A percentile compares a stretch with the other conserved stretches of the same genome.
Conservation (phyloP, 2,888 invertebrate species). For the Arrhopalites spinosus region DNA sequence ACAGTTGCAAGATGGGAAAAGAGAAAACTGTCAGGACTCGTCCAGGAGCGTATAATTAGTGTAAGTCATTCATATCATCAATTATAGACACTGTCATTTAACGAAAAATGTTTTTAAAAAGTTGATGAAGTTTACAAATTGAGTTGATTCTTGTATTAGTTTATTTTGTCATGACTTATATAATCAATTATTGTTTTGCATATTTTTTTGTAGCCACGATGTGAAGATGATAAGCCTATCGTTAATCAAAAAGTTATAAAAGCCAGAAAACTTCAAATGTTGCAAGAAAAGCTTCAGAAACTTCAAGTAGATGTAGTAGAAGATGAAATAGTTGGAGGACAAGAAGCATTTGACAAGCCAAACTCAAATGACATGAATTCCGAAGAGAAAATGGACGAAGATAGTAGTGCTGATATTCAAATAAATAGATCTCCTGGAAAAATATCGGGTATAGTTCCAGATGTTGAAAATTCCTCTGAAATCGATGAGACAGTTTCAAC, state of each 20-base stretch:
- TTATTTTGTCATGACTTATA: neutral
- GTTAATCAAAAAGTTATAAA: constrained; percentile 66
- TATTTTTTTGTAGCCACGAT: constrained; percentile 69
- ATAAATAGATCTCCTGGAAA: constrained; percentile 3
- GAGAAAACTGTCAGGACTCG: constrained; percentile 62
- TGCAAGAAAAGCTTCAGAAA: constrained; percentile 40
- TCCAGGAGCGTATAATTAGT: constrained; percentile 70
- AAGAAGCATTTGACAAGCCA: neutral
- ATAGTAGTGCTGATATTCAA: neutral
- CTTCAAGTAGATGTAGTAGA: constrained; percentile 19
- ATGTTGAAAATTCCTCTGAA: constrained; percentile 1
- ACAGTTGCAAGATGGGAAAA: constrained; percentile 48
- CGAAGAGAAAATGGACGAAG: constrained; percentile 20
- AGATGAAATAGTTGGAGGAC: neutral
- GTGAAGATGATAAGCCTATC: constrained; percentile 76
- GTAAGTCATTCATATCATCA: no score
- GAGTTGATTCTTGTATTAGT: no score
- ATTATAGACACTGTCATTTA: no score
- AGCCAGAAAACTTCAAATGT: constrained; percentile 43
- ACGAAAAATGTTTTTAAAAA: neutral
- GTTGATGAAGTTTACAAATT: neutral
- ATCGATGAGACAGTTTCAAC: neutral
- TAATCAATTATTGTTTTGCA: constrained; percentile 27
- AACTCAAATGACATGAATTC: constrained; percentile 18
- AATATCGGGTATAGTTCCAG: neutral